A percentile compares a stretch with the other conserved stretches of the same genome.
Conservation (phyloP, 2,888 invertebrate genomes). For the Erannis defoliaria region DNA sequence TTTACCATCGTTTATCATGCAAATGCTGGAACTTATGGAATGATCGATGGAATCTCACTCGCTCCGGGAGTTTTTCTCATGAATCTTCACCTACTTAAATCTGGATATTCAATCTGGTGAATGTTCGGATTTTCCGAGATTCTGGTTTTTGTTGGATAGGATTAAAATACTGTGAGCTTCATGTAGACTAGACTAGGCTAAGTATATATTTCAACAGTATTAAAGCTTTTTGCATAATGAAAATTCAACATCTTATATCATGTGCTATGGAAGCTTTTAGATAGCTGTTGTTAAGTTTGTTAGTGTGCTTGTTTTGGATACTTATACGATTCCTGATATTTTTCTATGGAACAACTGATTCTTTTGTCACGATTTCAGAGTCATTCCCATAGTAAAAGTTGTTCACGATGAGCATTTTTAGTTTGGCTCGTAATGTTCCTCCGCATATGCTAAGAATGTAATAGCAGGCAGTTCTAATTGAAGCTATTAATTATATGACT, state of each 20-base stretch:
- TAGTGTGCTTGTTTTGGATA: too few relatives aligned
- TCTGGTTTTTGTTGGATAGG: conserved; percentile 4
- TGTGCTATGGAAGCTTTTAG: background rate
- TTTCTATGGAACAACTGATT: too few relatives aligned
- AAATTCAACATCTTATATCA: background rate
- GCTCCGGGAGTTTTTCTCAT: conserved; percentile 47
- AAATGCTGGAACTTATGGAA: conserved; percentile 51
- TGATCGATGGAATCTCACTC: conserved; percentile 52
- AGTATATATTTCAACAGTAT: background rate
- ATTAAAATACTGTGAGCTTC: conserved; percentile 10
- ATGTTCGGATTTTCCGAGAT: conserved; percentile 8
- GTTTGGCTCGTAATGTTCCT: too few relatives aligned
- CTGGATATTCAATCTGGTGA: conserved; percentile 38
- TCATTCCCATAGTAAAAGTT: too few relatives aligned
- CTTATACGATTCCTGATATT: too few relatives aligned
- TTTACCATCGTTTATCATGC: conserved; percentile 54
- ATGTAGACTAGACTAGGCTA: background rate
- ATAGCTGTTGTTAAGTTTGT: background rate
- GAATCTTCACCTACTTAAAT: conserved; percentile 49
- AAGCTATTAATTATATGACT: too few relatives aligned
- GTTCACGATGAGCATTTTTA: too few relatives aligned
- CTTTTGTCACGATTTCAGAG: too few relatives aligned
- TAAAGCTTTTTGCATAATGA: background rate
- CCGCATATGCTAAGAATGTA: too few relatives aligned
- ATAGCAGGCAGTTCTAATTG: too few relatives aligned